Base-by-base conservation (phyloP, 2,888 invertebrate species). In the Microplitis manilae region DNA sequence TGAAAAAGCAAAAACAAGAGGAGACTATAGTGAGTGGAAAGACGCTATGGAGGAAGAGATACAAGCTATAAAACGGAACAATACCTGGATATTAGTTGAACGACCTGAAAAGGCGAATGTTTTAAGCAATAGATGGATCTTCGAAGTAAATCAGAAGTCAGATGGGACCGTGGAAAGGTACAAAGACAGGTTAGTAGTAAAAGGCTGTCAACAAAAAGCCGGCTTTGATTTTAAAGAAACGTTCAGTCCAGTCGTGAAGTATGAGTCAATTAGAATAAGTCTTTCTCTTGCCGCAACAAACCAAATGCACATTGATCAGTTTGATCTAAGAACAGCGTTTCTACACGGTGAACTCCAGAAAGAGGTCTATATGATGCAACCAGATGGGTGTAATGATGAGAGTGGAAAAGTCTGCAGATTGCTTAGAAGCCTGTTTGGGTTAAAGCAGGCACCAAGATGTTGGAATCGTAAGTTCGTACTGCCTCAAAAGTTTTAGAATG, bases 391-490 rank as follows among this genome's bases (percentile, higher is more conserved):
- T 41, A 9, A 41, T 41, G 41, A 41, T 9, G 6, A 2, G 5
- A 41, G 41, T 41, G 41, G 41, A 41, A 6, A 8, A 8, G 41
- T 41, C 6, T 41, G 41, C 9, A 41, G 9, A 9, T 9, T 41
- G 6, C 6, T 41, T 8, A 41, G 9, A 9, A 41, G 9, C 38
- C 65, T 90, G 30, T 89, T 90, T 81, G 88, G 89, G 8, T 81
- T 90, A 1, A 88, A 88, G 74, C 88, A 89, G 79, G 83, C 87
- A 13, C 84, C 87, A 8, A 74, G 88, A 65, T 84, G 84, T 62
- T 89, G 89, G 87, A 86, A 88, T 77, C 75, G 81, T 38, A 77
- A 81, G n/a, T 84, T 89, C 75, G 80, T 77, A 80, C 9, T 86
- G 84, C 75, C 68, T 87, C 6, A 70, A 78, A 4, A 84, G 80